Evolutionary conservation across 2,888 invertebrate genomes (phyloP).

Genomic region (Unio pictorum): DNA sequence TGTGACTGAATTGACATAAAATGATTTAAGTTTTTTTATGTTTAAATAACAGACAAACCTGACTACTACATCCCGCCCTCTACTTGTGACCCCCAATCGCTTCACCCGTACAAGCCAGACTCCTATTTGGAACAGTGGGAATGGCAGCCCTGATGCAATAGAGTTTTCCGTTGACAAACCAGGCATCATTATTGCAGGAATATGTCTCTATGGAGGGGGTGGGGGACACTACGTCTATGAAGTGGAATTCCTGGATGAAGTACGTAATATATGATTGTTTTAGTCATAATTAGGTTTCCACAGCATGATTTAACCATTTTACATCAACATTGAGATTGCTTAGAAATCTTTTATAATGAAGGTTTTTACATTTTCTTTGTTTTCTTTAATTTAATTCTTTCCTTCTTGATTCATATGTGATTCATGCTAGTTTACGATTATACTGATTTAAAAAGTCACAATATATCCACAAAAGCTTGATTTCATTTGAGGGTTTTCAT

Average conservation of each 20-base stretch:
- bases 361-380: not conserved
- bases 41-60: slow-evolving; percentile 77
- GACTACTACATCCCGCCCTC: slow-evolving; percentile 82
- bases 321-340: too few species aligned
- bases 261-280: slow-evolving; percentile 11
- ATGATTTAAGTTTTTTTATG: not conserved
- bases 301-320: too few species aligned
- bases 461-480: too few species aligned
- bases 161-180: slow-evolving; percentile 93
- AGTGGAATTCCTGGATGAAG: slow-evolving; percentile 83
- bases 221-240: slow-evolving; percentile 92
- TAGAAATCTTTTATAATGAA: slow-evolving; percentile 2
- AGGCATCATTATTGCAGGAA: slow-evolving; percentile 91
- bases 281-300: not conserved
- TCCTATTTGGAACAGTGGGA: slow-evolving; percentile 96
- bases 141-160: slow-evolving; percentile 96
- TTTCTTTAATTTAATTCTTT: too few species aligned
- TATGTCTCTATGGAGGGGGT: slow-evolving; percentile 88
- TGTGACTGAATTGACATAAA: too few species aligned
- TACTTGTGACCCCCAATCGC: slow-evolving; percentile 89
- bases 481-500: too few species aligned
- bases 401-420: too few species aligned
- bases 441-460: too few species aligned
- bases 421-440: too few species aligned
- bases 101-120: slow-evolving; percentile 92